Evolutionary conservation across 2,797 vertebrate species (phyloP), one percentile per base, ranked within the genome.

Genomic region (Coregonus sp.): DNA sequence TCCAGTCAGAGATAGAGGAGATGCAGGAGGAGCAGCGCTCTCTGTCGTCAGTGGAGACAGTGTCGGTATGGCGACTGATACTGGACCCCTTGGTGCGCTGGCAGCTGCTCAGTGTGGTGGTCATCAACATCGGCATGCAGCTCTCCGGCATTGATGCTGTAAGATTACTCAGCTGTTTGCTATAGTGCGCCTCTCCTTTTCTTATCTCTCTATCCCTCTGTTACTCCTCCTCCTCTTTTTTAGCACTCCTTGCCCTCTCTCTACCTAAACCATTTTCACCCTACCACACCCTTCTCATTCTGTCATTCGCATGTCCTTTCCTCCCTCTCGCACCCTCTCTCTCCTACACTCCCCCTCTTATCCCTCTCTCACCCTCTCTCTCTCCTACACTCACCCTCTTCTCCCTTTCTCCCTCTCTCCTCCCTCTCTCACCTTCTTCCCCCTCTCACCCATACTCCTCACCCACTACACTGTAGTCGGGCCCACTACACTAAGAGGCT

Each of bases 91-190:
- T 92, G 0, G 92, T 97, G 35, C 93, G 91, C 74, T 95, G 95
- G 96, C 96, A 98, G 86, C 93, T 94, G 72, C 86, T 96, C 63
- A 97, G 95, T 0, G 95, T 97, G 80, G 87, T 89, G 70, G 94
- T 97, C 87, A 91, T 98, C 89, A 97, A 96, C 73, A 92, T 96
- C 0, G 96, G 96, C 81, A 97, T 98, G 96, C 97, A 98, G 92
- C 93, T 98, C 78, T 98, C 96, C 0, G 96, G 96, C 72, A 97
- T 97, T 0, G 96, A 97, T 37, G 96, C 96, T 1, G 97, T 98
- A 90, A 96, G 96, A 18, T 5, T 4, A 3, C 76, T 47, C 35
- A 70, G 77, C 75, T 79, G 70, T 37, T 5, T 11, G 2, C 16
- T 70, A 75, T 78, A 1, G 25, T 37, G n/a, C 50, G 25, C 29